A percentile compares a stretch with the other conserved stretches of the same genome.
These are phyloP conservation scores for Notothenia rossii DNA, from an alignment of 2,113 vertebrate species.

Conservation along the genomic window DNA sequence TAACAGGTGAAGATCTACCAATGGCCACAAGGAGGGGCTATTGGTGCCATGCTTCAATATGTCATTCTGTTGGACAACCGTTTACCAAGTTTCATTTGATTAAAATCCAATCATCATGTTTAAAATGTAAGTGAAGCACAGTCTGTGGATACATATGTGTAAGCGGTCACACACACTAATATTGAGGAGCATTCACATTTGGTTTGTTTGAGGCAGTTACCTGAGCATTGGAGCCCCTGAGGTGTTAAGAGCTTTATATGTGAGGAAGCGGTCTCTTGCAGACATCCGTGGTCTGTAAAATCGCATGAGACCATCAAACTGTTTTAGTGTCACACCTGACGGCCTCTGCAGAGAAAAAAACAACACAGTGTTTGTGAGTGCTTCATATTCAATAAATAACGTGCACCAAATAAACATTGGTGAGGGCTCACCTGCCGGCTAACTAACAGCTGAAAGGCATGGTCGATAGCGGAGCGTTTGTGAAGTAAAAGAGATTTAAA, in stretches of 20 bases:
- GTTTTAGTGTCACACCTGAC: conserved; percentile 90
- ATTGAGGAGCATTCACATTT: not conserved
- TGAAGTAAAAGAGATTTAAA: conserved; percentile 97
- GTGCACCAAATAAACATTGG: not conserved
- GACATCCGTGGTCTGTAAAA: conserved; percentile 95
- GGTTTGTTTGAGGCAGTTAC: conserved; percentile 71
- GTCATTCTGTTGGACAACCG: no score
- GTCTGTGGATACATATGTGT: no score
- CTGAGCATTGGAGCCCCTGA: conserved; percentile 88
- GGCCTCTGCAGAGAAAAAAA: conserved; percentile 84
- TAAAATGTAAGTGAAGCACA: no score
- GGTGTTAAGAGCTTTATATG: conserved; percentile 94
- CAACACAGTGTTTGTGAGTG: not conserved
- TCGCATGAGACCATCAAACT: conserved; percentile 95
- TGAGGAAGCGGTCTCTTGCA: conserved; percentile 92
- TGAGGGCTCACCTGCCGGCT: conserved; percentile 87
- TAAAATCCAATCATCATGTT: no score
- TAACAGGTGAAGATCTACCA: no score
- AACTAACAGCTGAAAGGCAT: conserved; percentile 90
- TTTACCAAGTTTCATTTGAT: no score
- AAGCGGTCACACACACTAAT: no score
- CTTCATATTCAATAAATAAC: not conserved
- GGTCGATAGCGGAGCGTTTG: conserved; percentile 93
- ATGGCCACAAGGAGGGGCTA: no score
- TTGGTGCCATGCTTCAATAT: no score